Percentiles rank a stretch among this genome's conserved stretches.
Conservation (phyloP, 2,113 vertebrate genomes). For the Ginglymostoma cirratum region DNA sequence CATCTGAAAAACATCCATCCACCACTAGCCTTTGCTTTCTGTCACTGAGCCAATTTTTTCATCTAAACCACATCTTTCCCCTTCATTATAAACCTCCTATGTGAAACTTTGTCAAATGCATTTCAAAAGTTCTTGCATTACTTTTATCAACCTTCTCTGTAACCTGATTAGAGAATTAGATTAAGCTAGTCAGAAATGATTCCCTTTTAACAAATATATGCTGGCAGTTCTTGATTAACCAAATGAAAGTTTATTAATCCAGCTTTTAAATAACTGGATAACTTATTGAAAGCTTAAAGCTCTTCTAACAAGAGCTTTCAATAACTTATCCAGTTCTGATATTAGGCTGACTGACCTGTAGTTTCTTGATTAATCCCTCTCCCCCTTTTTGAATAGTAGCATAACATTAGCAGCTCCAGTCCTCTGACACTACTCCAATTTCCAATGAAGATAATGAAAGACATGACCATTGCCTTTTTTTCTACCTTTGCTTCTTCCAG, state of each 20-base stretch:
- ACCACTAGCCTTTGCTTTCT: background rate
- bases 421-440: background rate
- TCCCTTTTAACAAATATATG: background rate
- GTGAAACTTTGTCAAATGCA: background rate
- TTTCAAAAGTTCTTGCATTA: background rate
- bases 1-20: background rate
- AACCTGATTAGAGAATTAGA: background rate
- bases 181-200: background rate
- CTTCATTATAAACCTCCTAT: background rate
- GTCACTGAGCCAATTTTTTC: background rate
- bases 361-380: background rate
- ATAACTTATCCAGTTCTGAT: background rate
- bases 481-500: background rate
- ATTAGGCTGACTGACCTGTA: background rate
- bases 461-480: background rate
- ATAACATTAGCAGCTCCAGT: background rate
- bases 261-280: no score
- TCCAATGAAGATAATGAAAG: background rate
- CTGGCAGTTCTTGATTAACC: background rate
- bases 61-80: background rate
- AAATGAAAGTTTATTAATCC: background rate
- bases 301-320: no score
- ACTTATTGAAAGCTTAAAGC: no score
- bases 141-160: background rate
- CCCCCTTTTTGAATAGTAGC: background rate